Conservation (phyloP, 1,140 invertebrate species). For the Caenorhabditis latens region DNA sequence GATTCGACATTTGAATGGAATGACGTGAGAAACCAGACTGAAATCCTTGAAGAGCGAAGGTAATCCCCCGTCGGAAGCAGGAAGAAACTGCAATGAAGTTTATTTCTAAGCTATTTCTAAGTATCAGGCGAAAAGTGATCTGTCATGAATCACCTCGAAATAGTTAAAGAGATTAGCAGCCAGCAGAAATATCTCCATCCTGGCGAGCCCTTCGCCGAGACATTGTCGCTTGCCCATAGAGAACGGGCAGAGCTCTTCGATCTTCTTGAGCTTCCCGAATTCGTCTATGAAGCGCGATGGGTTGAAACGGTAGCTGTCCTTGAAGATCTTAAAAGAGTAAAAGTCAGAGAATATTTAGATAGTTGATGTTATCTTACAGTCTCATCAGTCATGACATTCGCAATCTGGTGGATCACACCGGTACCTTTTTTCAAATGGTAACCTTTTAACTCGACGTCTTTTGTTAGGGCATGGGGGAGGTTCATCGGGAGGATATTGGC, state of each 20-base stretch:
- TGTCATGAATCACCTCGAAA: conserved; percentile 81
- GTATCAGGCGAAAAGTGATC: neutral
- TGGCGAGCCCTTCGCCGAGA: conserved; percentile 87
- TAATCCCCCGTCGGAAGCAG: conserved; percentile 13
- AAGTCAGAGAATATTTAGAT: neutral
- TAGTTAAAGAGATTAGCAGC: conserved; percentile 87
- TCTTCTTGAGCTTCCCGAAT: conserved; percentile 85
- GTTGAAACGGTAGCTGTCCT: conserved; percentile 86
- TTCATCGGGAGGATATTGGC: conserved; percentile 64
- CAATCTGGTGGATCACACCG: conserved; percentile 87
- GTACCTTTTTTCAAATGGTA: conserved; percentile 86
- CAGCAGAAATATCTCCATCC: conserved; percentile 92
- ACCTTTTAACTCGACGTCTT: conserved; percentile 85
- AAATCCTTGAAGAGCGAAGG: conserved; percentile 33
- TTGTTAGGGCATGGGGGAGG: conserved; percentile 55
- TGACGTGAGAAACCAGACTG: conserved; percentile 41
- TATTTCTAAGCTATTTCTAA: neutral
- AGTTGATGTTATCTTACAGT: conserved; percentile 26
- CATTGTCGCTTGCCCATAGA: conserved; percentile 88
- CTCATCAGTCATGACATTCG: conserved; percentile 89
- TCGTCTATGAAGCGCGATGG: conserved; percentile 86
- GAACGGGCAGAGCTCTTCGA: conserved; percentile 90
- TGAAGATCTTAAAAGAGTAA: conserved; percentile 83
- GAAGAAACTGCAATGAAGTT: conserved; percentile 3
- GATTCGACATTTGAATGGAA: conserved; percentile 19